Conservation (phyloP, 2,888 invertebrate species). For the Uloborus plumipes region DNA sequence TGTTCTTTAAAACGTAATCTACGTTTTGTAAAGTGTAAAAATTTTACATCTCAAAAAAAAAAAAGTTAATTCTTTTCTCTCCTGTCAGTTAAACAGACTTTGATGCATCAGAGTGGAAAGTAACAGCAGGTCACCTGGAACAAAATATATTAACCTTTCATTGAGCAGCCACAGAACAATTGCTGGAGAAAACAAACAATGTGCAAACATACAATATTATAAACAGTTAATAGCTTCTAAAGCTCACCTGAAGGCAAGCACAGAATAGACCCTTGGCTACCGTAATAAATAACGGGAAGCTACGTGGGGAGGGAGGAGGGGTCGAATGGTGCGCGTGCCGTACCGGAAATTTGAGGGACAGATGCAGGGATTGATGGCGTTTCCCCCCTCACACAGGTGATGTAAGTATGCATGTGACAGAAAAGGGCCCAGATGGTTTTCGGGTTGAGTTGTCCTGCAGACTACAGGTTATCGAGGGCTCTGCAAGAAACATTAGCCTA, state of each 20-base stretch:
- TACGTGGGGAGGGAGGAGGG: background rate
- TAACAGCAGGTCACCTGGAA: too few species aligned
- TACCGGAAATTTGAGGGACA: slow-evolving; percentile 52
- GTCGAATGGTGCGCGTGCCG: slow-evolving; percentile 39
- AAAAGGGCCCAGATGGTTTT: slow-evolving; percentile 39
- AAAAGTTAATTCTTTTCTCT: too few species aligned
- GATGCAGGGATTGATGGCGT: slow-evolving; percentile 37
- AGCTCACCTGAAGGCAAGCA: slow-evolving; percentile 28
- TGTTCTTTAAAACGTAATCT: too few species aligned
- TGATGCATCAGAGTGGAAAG: too few species aligned
- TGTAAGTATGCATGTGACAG: slow-evolving; percentile 10
- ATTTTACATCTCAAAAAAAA: too few species aligned
- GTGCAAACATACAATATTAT: too few species aligned
- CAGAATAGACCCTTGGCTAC: slow-evolving; percentile 7
- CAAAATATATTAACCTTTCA: too few species aligned
- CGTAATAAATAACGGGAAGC: slow-evolving; percentile 27
- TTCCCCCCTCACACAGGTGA: slow-evolving; percentile 43
- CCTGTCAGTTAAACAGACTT: too few species aligned
- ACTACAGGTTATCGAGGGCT: slow-evolving; percentile 35
- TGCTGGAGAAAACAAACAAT: too few species aligned
- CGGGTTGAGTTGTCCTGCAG: slow-evolving; percentile 11
- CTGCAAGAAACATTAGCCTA: slow-evolving; percentile 41
- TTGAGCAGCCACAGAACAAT: too few species aligned
- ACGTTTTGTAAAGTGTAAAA: too few species aligned
- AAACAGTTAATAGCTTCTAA: too few species aligned